A percentile compares a stretch with the other conserved stretches of the same genome.
Conservation (phyloP, 2,888 invertebrate species). For the Tyria jacobaeae region DNA sequence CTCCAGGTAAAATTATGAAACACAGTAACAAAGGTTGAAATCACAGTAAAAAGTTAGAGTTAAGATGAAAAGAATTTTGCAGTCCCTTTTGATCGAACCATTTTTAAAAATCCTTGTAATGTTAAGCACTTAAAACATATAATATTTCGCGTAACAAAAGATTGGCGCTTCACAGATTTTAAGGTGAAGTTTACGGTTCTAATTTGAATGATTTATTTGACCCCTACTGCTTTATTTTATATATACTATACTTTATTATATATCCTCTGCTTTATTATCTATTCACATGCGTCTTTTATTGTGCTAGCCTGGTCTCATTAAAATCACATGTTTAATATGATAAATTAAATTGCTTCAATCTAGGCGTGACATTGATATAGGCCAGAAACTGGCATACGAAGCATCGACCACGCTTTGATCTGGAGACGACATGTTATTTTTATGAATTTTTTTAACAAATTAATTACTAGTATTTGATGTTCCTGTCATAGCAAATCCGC, state of each 20-base stretch:
- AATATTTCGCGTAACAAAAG: slow-evolving; percentile 21
- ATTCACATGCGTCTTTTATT: slow-evolving; percentile 12
- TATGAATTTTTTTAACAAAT: slow-evolving; percentile 38
- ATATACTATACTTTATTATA: slow-evolving; percentile 11
- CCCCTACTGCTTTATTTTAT: slow-evolving; percentile 9
- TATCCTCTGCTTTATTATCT: slow-evolving; percentile 24
- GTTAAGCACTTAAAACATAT: slow-evolving; percentile 19
- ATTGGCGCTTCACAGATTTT: slow-evolving; percentile 25
- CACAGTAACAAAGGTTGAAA: slow-evolving; percentile 2
- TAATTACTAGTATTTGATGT: slow-evolving; percentile 21
- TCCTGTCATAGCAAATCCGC: slow-evolving; percentile 1
- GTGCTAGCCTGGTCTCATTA: slow-evolving; percentile 45
- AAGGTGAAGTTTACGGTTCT: slow-evolving; percentile 8
- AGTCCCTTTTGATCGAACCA: slow-evolving; percentile 37
- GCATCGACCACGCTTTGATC: slow-evolving; percentile 62
- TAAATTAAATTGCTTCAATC: slow-evolving; percentile 47
- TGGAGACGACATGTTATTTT: slow-evolving; percentile 41
- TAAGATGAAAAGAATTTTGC: slow-evolving; percentile 38
- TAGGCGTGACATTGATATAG: slow-evolving; percentile 59
- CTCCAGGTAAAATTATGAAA: slow-evolving; percentile 18
- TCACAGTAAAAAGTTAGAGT: too few species aligned
- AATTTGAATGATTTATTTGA: slow-evolving; percentile 9
- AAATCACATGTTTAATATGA: slow-evolving; percentile 44
- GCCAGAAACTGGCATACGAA: slow-evolving; percentile 55
- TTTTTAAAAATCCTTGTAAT: slow-evolving; percentile 30